Evolutionary conservation across 1,140 invertebrate genomes (phyloP), one percentile per base, ranked within the genome.

Genomic region (Hyposmocoma kahamanoa): DNA sequence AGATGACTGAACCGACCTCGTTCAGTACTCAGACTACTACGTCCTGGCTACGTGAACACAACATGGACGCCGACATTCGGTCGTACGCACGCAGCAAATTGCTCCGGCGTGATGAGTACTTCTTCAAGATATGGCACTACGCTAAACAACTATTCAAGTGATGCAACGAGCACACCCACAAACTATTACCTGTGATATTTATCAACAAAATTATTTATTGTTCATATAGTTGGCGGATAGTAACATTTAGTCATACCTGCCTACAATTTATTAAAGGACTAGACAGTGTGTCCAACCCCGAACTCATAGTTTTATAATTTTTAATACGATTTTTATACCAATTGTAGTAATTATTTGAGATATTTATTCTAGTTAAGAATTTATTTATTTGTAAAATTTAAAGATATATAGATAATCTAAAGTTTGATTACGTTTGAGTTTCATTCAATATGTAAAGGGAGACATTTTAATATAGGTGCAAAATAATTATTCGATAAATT

Each of bases 1-100:
- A 81, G 36, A 56, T 50, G 4, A 81, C 75, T 8, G 81, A 82
- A 47, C 80, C 80, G 0, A 81, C 79, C 17, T 93, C 94, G 4
- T 95, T 95, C 87, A 95, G 93, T 73, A 95, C 95, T 3, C 95
- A 96, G 79, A 96, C 95, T 2, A 95, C 94, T n/a, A 95, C 95
- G 34, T 96, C 95, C 0, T 97, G 96, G 96, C 88, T 97, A 69
- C 88, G 94, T 36, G 95, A 97, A 51, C 92, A 95, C 60, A 94
- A 95, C 58, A 96, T 97, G 94, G 96, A 97, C 77, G 95, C 96
- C 0, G 95, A 97, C 62, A 97, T 97, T 59, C 90, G 92, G 53
- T 94, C 93, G 21, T 97, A 97, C 81, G 93, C 95, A 0, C 90
- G 93, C 53, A 92, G 93, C 30, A 92, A 92, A 43, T 87, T 97